These are phyloP conservation scores for Sula dactylatra DNA, from an alignment of 2,113 vertebrate genomes.

Conservation along the genomic window DNA sequence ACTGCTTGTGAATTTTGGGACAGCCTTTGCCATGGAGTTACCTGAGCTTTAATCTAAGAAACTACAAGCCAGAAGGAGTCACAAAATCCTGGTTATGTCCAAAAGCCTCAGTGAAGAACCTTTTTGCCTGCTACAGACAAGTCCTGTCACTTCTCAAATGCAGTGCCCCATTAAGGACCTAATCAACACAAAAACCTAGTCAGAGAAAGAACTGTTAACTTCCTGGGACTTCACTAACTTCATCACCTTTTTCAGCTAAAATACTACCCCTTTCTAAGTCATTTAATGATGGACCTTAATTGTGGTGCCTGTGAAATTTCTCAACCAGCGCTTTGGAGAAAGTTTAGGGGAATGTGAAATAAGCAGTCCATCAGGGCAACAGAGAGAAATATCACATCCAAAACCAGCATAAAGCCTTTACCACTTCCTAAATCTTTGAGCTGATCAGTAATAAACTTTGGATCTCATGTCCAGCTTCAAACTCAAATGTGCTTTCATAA, in stretches of 20 bases:
- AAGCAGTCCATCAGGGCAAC: neutral
- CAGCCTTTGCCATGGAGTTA: neutral
- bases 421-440: neutral
- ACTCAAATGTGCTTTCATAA: neutral
- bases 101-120: neutral
- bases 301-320: neutral
- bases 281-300: neutral
- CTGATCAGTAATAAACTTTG: neutral
- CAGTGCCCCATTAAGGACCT: neutral
- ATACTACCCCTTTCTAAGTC: neutral
- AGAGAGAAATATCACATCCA: neutral
- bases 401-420: neutral
- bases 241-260: neutral
- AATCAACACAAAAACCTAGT: neutral
- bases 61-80: neutral
- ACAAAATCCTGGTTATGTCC: neutral
- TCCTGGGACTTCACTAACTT: neutral
- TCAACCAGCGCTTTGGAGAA: neutral
- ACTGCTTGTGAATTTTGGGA: neutral
- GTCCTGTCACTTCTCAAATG: neutral
- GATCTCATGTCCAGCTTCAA: neutral
- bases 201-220: neutral
- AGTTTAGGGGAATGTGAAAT: neutral
- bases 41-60: neutral
- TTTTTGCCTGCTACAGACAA: neutral